These are phyloP conservation scores for Rhinoraja longicauda DNA, from an alignment of 2,797 vertebrate genomes.

Conservation along the genomic window DNA sequence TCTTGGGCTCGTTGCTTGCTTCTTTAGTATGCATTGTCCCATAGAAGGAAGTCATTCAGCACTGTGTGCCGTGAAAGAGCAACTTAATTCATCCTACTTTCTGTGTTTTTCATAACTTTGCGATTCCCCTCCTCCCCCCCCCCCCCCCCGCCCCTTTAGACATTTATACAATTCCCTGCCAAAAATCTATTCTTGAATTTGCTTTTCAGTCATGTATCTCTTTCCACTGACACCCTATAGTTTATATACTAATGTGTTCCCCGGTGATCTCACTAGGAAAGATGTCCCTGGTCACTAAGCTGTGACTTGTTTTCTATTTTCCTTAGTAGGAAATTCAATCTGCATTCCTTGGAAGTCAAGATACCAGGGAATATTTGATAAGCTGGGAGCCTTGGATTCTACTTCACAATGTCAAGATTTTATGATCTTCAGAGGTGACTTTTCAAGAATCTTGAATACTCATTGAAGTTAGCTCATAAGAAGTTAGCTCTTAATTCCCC, in stretches of 20 bases:
- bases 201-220: neutral
- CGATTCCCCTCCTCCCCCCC: no score
- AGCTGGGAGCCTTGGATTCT: neutral
- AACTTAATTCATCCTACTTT: neutral
- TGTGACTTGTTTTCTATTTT: neutral
- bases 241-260: neutral
- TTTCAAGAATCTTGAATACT: neutral
- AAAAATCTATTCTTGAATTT: neutral
- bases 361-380: neutral
- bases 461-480: neutral
- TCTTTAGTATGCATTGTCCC: neutral
- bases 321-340: neutral
- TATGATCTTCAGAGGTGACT: neutral
- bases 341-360: neutral
- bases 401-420: neutral
- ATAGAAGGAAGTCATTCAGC: neutral
- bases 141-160: neutral
- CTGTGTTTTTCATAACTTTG: neutral
- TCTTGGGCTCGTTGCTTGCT: neutral
- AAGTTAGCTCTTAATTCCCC: no score
- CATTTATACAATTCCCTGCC: neutral
- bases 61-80: neutral
- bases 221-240: neutral
- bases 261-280: neutral
- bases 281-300: neutral